phyloP scores from a whole-genome alignment of 2,797 vertebrate genomes.

The Ispidina lecontei region DNA sequence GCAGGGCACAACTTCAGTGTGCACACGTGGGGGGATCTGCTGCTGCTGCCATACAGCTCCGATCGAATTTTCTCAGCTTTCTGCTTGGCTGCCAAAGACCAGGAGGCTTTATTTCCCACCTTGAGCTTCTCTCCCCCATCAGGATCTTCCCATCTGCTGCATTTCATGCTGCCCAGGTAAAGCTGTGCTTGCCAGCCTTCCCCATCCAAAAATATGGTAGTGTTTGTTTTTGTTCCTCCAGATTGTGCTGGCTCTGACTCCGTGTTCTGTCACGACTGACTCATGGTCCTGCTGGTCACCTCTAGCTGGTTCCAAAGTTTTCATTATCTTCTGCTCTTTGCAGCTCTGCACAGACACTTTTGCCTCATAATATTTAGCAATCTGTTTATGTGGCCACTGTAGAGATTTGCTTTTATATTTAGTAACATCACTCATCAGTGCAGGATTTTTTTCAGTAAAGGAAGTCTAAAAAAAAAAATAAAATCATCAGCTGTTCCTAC shows the following conservation, averaged over 20 bases:
- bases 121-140: neutral
- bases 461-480: conserved; percentile 8
- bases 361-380: neutral
- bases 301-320: conserved; percentile 32
- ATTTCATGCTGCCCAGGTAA: conserved; percentile 57
- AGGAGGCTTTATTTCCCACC: conserved; percentile 35
- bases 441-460: conserved; percentile 21
- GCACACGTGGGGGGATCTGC: neutral
- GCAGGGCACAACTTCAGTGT: neutral
- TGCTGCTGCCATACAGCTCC: neutral
- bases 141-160: conserved; percentile 65
- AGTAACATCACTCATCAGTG: neutral
- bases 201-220: conserved; percentile 45
- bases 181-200: conserved; percentile 40
- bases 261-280: neutral
- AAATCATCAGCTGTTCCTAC: neutral
- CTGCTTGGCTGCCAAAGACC: conserved; percentile 42
- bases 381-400: conserved; percentile 22
- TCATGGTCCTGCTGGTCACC: conserved; percentile 24
- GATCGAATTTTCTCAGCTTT: conserved; percentile 22
- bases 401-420: conserved; percentile 39
- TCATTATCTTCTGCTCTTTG: conserved; percentile 16
- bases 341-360: conserved; percentile 5
- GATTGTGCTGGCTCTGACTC: conserved; percentile 55
- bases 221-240: conserved; percentile 61